Conservation (phyloP, 2,888 invertebrate genomes). For the Morpho deidamia region DNA sequence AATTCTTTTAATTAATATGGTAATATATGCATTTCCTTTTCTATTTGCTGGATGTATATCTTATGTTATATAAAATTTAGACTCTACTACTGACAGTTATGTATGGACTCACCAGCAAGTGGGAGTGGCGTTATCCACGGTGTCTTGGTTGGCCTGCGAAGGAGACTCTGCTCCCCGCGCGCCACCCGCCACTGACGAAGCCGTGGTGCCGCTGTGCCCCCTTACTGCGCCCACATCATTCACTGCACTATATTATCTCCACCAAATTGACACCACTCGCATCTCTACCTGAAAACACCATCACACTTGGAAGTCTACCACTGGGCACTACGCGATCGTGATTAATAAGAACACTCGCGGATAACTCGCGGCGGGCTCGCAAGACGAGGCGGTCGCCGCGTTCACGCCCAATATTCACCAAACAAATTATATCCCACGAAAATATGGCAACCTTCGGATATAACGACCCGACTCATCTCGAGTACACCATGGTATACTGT, state of each 20-base stretch:
- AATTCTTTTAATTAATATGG: neutral
- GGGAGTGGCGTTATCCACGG: conserved; percentile 73
- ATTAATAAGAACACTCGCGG: conserved; percentile 24
- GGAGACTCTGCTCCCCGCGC: conserved; percentile 78
- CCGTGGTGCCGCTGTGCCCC: conserved; percentile 68
- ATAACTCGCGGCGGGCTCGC: conserved; percentile 15
- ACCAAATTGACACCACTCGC: conserved; percentile 73
- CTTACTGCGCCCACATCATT: conserved; percentile 80
- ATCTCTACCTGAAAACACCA: conserved; percentile 70
- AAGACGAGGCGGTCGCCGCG: conserved; percentile 23
- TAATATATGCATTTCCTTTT: neutral
- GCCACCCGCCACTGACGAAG: conserved; percentile 73
- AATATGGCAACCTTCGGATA: conserved; percentile 75
- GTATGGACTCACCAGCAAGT: conserved; percentile 67
- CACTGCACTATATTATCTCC: conserved; percentile 77
- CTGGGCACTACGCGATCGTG: conserved; percentile 21
- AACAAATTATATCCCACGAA: conserved; percentile 63
- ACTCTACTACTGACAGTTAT: neutral
- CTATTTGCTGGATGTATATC: too few relatives aligned
- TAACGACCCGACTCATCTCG: conserved; percentile 59
- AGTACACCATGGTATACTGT: conserved; percentile 67
- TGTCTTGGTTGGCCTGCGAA: conserved; percentile 76
- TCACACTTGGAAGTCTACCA: conserved; percentile 32
- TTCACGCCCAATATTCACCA: conserved; percentile 67
- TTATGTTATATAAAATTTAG: neutral